Evolutionary conservation across 2,888 invertebrate genomes (phyloP).

Genomic region (Idaea biselata): DNA sequence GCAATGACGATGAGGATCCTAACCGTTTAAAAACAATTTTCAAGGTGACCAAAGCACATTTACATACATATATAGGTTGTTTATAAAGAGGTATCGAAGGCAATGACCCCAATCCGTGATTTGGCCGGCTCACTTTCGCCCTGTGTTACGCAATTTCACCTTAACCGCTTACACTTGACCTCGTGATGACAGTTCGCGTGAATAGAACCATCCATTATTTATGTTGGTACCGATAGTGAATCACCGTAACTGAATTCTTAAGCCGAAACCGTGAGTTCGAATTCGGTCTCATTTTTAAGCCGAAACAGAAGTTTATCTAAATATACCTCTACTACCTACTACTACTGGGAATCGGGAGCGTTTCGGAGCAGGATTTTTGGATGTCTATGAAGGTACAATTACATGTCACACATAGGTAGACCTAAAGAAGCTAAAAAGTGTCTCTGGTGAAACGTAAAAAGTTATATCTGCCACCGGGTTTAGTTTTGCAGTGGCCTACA

Average conservation of each 20-base stretch:
- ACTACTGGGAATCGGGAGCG: no score
- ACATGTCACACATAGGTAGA: no score
- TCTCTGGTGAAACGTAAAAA: no score
- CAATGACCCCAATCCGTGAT: slow-evolving; percentile 76
- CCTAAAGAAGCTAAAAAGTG: no score
- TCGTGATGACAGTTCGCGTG: slow-evolving; percentile 45
- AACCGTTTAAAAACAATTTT: background rate
- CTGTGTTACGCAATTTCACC: slow-evolving; percentile 69
- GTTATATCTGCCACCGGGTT: no score
- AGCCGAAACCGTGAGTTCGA: background rate
- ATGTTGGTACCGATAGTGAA: background rate
- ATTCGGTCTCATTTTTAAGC: background rate
- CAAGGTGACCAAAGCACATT: background rate
- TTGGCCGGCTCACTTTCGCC: slow-evolving; percentile 73
- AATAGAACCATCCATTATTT: slow-evolving; percentile 31
- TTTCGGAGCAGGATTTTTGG: no score
- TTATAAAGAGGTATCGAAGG: slow-evolving; percentile 53
- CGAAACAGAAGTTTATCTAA: no score
- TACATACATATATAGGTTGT: slow-evolving; percentile 8
- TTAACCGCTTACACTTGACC: slow-evolving; percentile 78
- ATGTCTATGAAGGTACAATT: no score
- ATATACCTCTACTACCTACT: no score
- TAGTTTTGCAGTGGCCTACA: no score
- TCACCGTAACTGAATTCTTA: background rate
- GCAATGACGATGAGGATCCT: background rate